Base-by-base conservation (phyloP, 1,140 invertebrate genomes). In the Oreohelix idahoensis region DNA sequence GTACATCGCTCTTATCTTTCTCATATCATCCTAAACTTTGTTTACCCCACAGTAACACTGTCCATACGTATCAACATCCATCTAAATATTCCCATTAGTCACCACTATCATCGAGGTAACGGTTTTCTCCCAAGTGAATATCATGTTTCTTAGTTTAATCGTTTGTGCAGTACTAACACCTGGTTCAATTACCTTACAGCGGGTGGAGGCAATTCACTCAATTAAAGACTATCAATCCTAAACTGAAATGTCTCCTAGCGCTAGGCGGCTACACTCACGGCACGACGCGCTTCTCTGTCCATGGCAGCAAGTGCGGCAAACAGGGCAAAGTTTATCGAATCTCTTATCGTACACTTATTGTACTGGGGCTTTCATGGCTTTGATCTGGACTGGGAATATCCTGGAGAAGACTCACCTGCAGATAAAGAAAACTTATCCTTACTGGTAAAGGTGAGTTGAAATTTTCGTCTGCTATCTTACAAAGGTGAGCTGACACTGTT, bases 321-420 rank as follows among this genome's bases (percentile, higher is more conserved):
- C 1, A 26, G 74, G 29, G 42, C 45, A 0, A 66, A 84, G 29
- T 84, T 84, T 38, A 63, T 74, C 15, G 10, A 35, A 13, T 36
- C 35, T 0, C 69, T 26, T 36, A 79, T 84, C n/a, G 58, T 32
- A 29, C 69, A 32, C 5, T 42, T 84, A 26, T 63, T 76, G 11
- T 42, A 63, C 45, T 73, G 35, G 32, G 49, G 51, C 20, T 81
- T 85, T 76, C 71, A 85, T 80, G 84, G 84, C 39, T 26, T 99
- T 38, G 97, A 99, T 93, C 93, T 99, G 84, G 97, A 98, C 91
- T 99, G 97, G 97, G 97, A 98, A 90, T 98, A 98, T 93, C 97
- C 97, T 0, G 95, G 96, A 0, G 95, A 95, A 90, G 49, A 17
- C 32, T 96, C 97, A 88, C 95, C 96, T 0, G 95, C 96, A 63